Evolutionary conservation across 2,888 invertebrate genomes (phyloP), one percentile per base, ranked within the genome.

Genomic region (Quadroppia sp.): DNA sequence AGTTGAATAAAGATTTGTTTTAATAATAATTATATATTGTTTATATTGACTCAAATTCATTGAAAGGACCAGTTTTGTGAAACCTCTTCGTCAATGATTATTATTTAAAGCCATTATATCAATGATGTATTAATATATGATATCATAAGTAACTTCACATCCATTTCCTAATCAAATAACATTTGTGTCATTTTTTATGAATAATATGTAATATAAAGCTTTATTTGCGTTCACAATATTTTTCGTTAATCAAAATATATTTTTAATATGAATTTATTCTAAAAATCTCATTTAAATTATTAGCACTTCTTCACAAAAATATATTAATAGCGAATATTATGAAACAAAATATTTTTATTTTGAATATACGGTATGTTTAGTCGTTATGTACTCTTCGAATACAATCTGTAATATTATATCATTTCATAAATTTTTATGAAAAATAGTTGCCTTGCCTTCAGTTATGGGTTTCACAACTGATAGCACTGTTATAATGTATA

Each of bases 261-360:
- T 50, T 50, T n/a, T n/a, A n/a, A n/a, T 15, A 50, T 50, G 4
- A 25, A 2, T 6, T 53, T 53, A 25, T 53, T 25, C 25, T 2
- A 23, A 53, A 53, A 53, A 23, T 45, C 13, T 13, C 15, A 50
- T 50, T 50, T n/a, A 1, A 6, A 13, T 53, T 2, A 53, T 53
- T 53, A 53, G 25, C 53, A 53, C 53, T 53, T 53, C n/a, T 53
- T 23, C 25, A 1, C 13, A 2, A 4, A 53, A 25, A 25, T 23
- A 20, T 53, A 7, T 7, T 53, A 6, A 23, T 25, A n/a, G n/a
- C n/a, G n/a, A n/a, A 53, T 50, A 50, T 53, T 53, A 25, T 53
- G 53, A 25, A 23, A 53, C 53, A 53, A 53, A 53, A 53, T 53
- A 53, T 53, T 53, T 50, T 25, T 53, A n/a, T n/a, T n/a, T n/a